These are phyloP conservation scores for Caenorhabditis latens DNA, from an alignment of 1,140 invertebrate genomes.

Conservation along the genomic window DNA sequence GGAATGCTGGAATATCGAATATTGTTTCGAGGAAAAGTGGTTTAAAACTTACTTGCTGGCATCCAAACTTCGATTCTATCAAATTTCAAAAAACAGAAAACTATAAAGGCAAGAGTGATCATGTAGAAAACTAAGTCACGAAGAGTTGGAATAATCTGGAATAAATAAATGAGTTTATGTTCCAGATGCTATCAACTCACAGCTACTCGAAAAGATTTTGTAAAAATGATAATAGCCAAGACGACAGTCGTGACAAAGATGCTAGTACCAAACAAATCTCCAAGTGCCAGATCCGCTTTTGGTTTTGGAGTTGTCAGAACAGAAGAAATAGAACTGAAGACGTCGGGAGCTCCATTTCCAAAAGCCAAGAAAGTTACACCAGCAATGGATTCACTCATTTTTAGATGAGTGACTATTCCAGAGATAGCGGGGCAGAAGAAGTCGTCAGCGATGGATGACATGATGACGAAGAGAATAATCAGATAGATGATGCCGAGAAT, in stretches of 20 bases:
- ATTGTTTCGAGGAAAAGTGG: background rate
- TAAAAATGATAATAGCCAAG: conserved; percentile 81
- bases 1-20: conserved; percentile 79
- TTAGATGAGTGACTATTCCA: conserved; percentile 82
- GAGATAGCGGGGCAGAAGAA: conserved; percentile 84
- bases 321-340: conserved; percentile 83
- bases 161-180: background rate
- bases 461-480: conserved; percentile 82
- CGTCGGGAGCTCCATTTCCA: conserved; percentile 86
- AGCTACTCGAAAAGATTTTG: conserved; percentile 47
- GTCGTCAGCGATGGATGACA: conserved; percentile 82
- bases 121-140: conserved; percentile 83
- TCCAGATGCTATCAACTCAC: conserved; percentile 68
- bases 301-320: conserved; percentile 78
- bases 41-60: conserved; percentile 78
- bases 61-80: conserved; percentile 79
- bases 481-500: conserved; percentile 79
- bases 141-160: conserved; percentile 79
- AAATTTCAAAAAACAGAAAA: conserved; percentile 79
- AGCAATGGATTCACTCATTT: conserved; percentile 84
- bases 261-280: conserved; percentile 81
- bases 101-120: conserved; percentile 80
- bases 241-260: conserved; percentile 84
- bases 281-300: conserved; percentile 81
- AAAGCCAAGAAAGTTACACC: conserved; percentile 86